These are phyloP conservation scores for Sipha maydis DNA, from an alignment of 2,888 invertebrate genomes.

Conservation along the genomic window DNA sequence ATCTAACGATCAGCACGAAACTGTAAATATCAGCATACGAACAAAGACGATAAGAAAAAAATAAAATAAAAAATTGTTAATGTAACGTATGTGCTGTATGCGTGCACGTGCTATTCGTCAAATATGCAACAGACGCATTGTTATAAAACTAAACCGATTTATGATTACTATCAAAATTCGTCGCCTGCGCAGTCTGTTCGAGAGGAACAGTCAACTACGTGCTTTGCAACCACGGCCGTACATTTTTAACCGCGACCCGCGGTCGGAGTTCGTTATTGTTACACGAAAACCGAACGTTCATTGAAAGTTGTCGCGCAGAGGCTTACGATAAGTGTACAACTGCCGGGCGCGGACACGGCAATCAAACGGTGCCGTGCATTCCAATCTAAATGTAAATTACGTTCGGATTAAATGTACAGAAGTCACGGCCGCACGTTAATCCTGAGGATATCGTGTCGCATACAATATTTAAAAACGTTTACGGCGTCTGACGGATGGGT, in stretches of 20 bases:
- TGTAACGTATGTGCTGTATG: too few species aligned
- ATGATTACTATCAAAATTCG: too few species aligned
- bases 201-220: background rate
- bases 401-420: background rate
- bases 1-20: too few species aligned
- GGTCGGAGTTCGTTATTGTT: background rate
- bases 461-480: slow-evolving; percentile 2
- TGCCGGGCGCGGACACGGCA: background rate
- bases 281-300: background rate
- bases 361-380: background rate
- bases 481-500: background rate
- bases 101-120: too few species aligned
- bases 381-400: background rate
- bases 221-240: too few species aligned
- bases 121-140: too few species aligned
- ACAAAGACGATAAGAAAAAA: too few species aligned
- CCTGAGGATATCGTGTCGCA: background rate
- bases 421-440: background rate
- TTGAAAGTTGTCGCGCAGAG: background rate
- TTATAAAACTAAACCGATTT: too few species aligned
- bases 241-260: background rate
- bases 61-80: too few species aligned
- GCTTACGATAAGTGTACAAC: background rate
- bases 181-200: background rate
- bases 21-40: too few species aligned